Evolutionary conservation across 2,888 invertebrate genomes (phyloP).

Genomic region (Drosophila nr. perissopoda): DNA sequence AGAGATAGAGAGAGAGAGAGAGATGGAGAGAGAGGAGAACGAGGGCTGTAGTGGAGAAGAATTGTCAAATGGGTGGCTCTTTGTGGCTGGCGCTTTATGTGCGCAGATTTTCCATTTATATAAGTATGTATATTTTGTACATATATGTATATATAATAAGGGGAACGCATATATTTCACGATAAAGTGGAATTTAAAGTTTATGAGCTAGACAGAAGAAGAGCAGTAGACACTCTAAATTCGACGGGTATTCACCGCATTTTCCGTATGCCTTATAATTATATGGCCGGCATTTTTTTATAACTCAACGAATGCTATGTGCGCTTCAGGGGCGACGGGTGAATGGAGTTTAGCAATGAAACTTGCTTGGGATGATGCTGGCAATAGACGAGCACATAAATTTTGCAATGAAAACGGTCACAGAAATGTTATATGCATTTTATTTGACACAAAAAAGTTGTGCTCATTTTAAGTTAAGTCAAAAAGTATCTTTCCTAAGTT

Average conservation of each 20-base stretch:
- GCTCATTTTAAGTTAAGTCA: not conserved
- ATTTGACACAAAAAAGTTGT: constrained; percentile 12
- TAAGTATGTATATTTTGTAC: constrained; percentile 26
- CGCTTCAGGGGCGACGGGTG: constrained; percentile 8
- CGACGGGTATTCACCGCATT: constrained; percentile 35
- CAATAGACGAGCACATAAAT: constrained; percentile 57
- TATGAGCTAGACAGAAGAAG: constrained; percentile 65
- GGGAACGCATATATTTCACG: constrained; percentile 59
- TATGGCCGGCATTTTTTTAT: constrained; percentile 62
- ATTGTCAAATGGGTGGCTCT: constrained; percentile 48
- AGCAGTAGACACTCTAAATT: constrained; percentile 2
- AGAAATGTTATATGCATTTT: constrained; percentile 21
- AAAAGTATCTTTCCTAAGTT: not conserved
- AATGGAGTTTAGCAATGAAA: constrained; percentile 6
- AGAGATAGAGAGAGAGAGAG: not conserved
- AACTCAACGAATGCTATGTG: constrained; percentile 56
- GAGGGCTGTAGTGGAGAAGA: constrained; percentile 38
- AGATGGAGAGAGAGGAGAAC: not conserved
- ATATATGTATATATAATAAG: constrained; percentile 56
- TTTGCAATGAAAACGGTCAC: constrained; percentile 33
- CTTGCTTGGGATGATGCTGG: constrained; percentile 25
- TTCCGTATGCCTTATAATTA: constrained; percentile 65
- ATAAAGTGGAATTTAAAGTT: constrained; percentile 75
- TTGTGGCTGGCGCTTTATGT: constrained; percentile 69
- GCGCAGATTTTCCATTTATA: constrained; percentile 62